These are phyloP conservation scores for Acholoe squamosa DNA, from an alignment of 2,888 invertebrate species.

Conservation along the genomic window DNA sequence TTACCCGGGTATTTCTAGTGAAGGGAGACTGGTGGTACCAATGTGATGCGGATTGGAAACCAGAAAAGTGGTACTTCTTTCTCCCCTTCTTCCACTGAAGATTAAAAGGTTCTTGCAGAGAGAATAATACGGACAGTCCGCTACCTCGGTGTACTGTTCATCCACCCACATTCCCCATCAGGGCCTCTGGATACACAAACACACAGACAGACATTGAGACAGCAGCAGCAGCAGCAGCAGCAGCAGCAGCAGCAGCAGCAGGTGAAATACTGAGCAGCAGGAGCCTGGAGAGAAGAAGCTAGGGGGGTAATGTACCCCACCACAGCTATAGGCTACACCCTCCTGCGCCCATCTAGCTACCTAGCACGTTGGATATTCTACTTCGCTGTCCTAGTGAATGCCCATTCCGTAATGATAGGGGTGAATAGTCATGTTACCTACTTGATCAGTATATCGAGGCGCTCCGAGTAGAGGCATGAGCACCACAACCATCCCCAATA, in stretches of 20 bases:
- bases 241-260: background rate
- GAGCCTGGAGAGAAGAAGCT: too few relatives aligned
- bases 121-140: background rate
- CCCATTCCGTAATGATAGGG: background rate
- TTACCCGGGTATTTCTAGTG: too few relatives aligned
- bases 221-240: slow-evolving; percentile 6
- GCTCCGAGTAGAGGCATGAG: background rate
- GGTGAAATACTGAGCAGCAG: background rate
- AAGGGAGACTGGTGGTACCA: too few relatives aligned
- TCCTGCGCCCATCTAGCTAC: background rate
- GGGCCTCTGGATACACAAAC: background rate
- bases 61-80: too few relatives aligned
- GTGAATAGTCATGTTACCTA: background rate
- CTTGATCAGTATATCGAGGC: background rate
- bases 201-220: background rate
- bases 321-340: background rate
- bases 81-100: too few relatives aligned
- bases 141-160: too few relatives aligned
- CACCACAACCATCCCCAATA: background rate
- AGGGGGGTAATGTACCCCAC: background rate
- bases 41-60: too few relatives aligned
- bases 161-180: background rate
- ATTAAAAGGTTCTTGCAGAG: too few relatives aligned
- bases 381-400: background rate
- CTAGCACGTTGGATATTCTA: background rate